phyloP scores from a whole-genome alignment of 2,113 vertebrate species.

The Sylvietta virens region DNA sequence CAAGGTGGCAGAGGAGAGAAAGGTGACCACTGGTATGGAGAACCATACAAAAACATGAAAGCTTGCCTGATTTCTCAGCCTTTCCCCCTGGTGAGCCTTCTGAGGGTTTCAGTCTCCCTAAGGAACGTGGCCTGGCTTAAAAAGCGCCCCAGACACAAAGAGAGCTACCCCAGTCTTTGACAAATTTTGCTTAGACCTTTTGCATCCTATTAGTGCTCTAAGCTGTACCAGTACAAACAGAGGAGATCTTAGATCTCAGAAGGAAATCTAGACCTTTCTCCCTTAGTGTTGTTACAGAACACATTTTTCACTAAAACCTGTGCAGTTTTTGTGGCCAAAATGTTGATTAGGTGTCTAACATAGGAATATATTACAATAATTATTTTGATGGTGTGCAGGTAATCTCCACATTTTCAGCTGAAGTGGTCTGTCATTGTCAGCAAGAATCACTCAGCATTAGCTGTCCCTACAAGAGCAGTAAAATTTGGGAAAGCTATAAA shows the following conservation, averaged over 20 bases:
- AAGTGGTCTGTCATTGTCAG: neutral
- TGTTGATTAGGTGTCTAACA: neutral
- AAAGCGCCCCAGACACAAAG: neutral
- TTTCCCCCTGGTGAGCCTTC: neutral
- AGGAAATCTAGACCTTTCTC: neutral
- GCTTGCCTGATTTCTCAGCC: neutral
- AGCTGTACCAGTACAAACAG: neutral
- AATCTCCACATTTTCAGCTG: neutral
- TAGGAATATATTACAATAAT: neutral
- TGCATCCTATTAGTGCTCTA: neutral
- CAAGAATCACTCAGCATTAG: neutral
- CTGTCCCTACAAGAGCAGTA: neutral
- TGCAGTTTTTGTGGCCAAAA: neutral
- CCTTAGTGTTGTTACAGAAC: rapidly evolving
- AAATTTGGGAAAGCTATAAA: neutral
- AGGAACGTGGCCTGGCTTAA: rapidly evolving
- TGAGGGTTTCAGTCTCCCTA: neutral
- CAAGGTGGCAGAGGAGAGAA: neutral
- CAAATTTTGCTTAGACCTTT: neutral
- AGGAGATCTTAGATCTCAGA: neutral
- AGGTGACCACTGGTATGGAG: neutral
- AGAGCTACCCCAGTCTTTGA: neutral
- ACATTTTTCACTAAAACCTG: neutral
- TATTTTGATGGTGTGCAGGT: neutral
- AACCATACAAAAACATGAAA: neutral